Conservation (phyloP, 2,797 vertebrate genomes). For the Dipus sagitta region DNA sequence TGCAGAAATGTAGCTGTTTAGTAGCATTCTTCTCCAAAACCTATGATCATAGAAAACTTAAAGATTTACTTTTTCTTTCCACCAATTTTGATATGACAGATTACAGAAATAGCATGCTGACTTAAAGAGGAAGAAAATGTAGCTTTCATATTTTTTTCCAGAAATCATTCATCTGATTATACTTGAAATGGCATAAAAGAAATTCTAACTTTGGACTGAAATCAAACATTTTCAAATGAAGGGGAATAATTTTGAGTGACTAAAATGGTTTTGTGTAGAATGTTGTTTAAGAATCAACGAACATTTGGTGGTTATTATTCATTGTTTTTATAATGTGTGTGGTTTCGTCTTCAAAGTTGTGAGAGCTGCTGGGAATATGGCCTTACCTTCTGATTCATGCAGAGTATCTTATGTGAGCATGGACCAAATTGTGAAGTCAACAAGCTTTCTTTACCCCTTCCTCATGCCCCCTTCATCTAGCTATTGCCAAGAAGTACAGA, state of each 20-base stretch:
- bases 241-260: conserved; percentile 38
- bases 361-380: not conserved
- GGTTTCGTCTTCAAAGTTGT: not conserved
- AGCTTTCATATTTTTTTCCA: conserved; percentile 22
- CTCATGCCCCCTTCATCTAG: not conserved
- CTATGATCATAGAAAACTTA: conserved; percentile 65
- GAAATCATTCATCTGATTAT: conserved; percentile 60
- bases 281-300: conserved; percentile 29
- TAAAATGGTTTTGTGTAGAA: conserved; percentile 46
- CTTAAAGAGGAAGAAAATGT: conserved; percentile 61
- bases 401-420: not conserved
- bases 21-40: conserved; percentile 69
- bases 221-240: conserved; percentile 68
- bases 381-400: not conserved
- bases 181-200: conserved; percentile 30
- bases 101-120: conserved; percentile 55
- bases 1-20: conserved; percentile 55
- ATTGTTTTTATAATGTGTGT: not conserved
- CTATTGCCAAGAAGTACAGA: not conserved
- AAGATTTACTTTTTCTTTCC: conserved; percentile 37
- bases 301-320: not conserved
- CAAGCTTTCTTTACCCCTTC: not conserved
- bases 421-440: not conserved
- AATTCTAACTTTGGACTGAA: conserved; percentile 55
- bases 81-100: conserved; percentile 45